phyloP scores from a whole-genome alignment of 1,140 invertebrate species.

The Drosophila yakuba region DNA sequence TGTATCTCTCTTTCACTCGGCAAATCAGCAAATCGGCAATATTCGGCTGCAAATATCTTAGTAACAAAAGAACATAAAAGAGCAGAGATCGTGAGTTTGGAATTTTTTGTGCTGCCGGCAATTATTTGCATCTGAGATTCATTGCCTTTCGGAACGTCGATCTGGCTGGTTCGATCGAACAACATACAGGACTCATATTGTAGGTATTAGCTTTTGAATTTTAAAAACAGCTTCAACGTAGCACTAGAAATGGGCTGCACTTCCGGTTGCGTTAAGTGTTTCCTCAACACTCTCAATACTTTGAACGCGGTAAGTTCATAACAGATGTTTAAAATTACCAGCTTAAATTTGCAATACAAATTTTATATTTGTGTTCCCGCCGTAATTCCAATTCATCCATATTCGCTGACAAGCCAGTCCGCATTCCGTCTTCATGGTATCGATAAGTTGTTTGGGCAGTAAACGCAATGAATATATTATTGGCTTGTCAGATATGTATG shows the following conservation, averaged over 20 bases:
- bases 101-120: not conserved
- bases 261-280: slow-evolving; percentile 69
- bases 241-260: slow-evolving; percentile 72
- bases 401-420: slow-evolving; percentile 16
- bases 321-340: not conserved
- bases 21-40: slow-evolving; percentile 12
- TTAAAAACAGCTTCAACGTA: not conserved
- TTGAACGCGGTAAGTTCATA: slow-evolving; percentile 62
- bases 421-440: slow-evolving; percentile 18
- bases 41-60: slow-evolving; percentile 21
- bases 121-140: slow-evolving; percentile 17
- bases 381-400: not conserved
- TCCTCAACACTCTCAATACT: slow-evolving; percentile 67
- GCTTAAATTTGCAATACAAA: not conserved
- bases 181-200: too few species aligned
- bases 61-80: slow-evolving; percentile 3
- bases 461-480: slow-evolving; percentile 25
- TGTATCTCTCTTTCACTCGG: slow-evolving; percentile 5
- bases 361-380: not conserved
- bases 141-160: slow-evolving; percentile 35
- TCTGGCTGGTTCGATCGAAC: slow-evolving; percentile 23
- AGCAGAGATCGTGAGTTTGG: not conserved
- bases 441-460: slow-evolving; percentile 6
- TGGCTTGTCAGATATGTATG: slow-evolving; percentile 32
- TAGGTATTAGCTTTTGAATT: slow-evolving; percentile 6